Conservation (phyloP, 2,888 invertebrate species). For the Drosophila borborema region DNA sequence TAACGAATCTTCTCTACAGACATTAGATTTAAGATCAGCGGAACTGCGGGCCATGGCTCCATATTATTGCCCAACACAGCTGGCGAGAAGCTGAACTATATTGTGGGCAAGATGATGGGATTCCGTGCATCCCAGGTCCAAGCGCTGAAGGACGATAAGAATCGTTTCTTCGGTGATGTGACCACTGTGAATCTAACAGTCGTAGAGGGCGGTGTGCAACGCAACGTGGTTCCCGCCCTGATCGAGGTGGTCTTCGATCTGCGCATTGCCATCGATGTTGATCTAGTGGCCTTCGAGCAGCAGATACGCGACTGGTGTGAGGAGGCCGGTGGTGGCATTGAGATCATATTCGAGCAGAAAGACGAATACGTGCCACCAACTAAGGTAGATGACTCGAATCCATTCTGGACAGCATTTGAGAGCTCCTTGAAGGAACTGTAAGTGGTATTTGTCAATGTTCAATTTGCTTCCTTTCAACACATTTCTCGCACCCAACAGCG, state of each 20-base stretch:
- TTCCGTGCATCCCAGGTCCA: conserved; percentile 86
- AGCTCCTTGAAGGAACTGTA: conserved; percentile 87
- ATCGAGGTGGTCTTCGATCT: conserved; percentile 91
- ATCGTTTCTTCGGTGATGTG: conserved; percentile 90
- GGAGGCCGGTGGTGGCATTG: conserved; percentile 90
- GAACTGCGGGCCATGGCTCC: conserved; percentile 95
- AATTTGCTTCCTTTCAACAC: neutral
- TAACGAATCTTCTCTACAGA: conserved; percentile 89
- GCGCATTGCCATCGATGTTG: conserved; percentile 86
- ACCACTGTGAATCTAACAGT: conserved; percentile 94
- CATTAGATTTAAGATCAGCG: conserved; percentile 90
- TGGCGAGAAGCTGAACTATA: conserved; percentile 91
- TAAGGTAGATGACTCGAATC: conserved; percentile 88
- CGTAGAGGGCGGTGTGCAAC: conserved; percentile 94
- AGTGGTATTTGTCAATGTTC: conserved; percentile 80
- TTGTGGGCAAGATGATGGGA: conserved; percentile 91
- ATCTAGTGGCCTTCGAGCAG: conserved; percentile 68
- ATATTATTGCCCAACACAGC: conserved; percentile 92
- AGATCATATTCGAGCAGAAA: conserved; percentile 89
- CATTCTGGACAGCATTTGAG: conserved; percentile 91
- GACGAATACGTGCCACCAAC: conserved; percentile 88
- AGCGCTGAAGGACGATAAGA: conserved; percentile 86
- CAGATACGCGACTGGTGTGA: conserved; percentile 87
- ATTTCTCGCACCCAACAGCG: conserved; percentile 9
- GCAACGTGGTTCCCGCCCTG: conserved; percentile 95